Conservation (phyloP, 2,113 vertebrate genomes). For the Ammospiza caudacuta region DNA sequence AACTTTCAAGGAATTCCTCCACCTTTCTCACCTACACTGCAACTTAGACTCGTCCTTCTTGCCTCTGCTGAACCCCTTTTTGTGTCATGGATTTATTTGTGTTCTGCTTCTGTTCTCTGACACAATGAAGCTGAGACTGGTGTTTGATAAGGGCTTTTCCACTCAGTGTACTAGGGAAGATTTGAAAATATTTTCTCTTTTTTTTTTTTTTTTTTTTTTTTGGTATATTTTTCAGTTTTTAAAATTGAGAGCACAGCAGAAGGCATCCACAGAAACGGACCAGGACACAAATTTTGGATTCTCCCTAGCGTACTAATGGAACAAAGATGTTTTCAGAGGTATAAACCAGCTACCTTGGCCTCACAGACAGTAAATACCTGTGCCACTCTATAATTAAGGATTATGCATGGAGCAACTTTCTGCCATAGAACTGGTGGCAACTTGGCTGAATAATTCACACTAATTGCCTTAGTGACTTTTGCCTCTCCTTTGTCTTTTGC, state of each 20-base stretch:
- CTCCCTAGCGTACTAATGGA: neutral
- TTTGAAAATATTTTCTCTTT: neutral
- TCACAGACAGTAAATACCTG: constrained; percentile 36
- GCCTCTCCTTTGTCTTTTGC: neutral
- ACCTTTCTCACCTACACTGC: neutral
- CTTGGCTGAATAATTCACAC: neutral
- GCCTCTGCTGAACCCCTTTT: neutral
- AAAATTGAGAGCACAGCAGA: neutral
- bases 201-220: too few species aligned
- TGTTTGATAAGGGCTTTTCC: neutral
- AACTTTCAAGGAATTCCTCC: neutral
- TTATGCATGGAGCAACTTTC: neutral
- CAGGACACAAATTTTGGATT: neutral
- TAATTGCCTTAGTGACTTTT: neutral
- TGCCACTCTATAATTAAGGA: neutral
- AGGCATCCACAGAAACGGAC: neutral
- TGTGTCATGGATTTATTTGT: neutral
- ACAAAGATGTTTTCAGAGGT: neutral
- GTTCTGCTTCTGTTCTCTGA: neutral
- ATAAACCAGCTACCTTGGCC: neutral
- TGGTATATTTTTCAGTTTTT: neutral
- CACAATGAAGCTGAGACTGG: neutral
- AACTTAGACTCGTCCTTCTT: neutral
- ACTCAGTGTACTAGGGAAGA: neutral
- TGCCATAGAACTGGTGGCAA: neutral